Base-by-base conservation (phyloP, 2,113 vertebrate species). In the Pseudopipra pipra region DNA sequence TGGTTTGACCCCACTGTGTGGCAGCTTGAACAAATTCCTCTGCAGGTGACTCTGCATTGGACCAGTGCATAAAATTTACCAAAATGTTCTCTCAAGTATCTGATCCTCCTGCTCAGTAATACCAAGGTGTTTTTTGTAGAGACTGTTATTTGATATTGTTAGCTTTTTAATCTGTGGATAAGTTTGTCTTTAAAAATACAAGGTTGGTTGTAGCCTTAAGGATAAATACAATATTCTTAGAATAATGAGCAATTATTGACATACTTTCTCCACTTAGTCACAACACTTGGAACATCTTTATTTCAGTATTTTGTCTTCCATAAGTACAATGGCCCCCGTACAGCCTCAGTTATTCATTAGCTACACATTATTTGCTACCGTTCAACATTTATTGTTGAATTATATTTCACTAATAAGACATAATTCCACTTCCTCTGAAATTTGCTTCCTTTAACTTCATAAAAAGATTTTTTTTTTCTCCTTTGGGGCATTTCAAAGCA, bases 381-480 rank as follows among this genome's bases (percentile, higher is more conserved):
- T 78, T 85, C n/a, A 92, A 41, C 49, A 56, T 43, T 44, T 67
- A 79, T 28, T 58, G 22, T 85, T 61, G 61, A 92, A 90, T 68
- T 81, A 70, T 54, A 86, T 43, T 87, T 95, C 92, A 95, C 85
- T 93, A 95, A 96, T 89, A 94, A 95, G 90, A 94, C 14, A 72
- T 8, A 58, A 85, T 75, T 92, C 41, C 16, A 58, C 58, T 95
- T 96, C 80, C 67, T 85, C 24, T 96, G 21, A 51, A 90, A 61
- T 70, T 93, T 59, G 12, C 14, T 91, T 94, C 78, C 75, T 86
- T 90, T 43, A 37, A 86, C 66, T 87, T 95, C 62, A 88, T 70
- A 41, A 90, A 70, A 55, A 37, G 20, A 27, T 3, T 6, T 49
- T 21, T 56, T 41, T 12, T 1, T 2, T 2, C 68, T 49, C 87